phyloP scores from a whole-genome alignment of 2,797 vertebrate species.

The Artibeus jamaicensis region DNA sequence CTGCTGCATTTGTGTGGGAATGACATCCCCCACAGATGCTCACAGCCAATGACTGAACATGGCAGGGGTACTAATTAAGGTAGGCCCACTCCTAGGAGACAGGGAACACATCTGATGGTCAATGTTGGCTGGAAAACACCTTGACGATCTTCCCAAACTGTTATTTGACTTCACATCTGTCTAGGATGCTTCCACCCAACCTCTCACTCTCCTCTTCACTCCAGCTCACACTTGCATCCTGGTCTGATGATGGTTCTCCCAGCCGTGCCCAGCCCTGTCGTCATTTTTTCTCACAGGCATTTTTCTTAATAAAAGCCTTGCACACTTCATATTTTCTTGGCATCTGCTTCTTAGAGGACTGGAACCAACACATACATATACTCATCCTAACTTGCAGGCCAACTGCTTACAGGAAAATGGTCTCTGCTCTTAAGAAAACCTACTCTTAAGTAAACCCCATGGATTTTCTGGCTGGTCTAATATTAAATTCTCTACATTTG shows the following conservation, averaged over 20 bases:
- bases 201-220: not conserved
- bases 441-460: not conserved
- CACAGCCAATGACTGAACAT: not conserved
- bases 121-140: not conserved
- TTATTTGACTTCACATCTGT: not conserved
- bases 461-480: not conserved
- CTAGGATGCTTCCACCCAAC: not conserved
- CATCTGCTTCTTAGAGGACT: not conserved
- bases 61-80: not conserved
- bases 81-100: not conserved
- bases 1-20: not conserved
- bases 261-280: not conserved
- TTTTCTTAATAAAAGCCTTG: slow-evolving; percentile 6
- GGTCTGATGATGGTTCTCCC: not conserved
- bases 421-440: not conserved
- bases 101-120: not conserved
- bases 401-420: not conserved
- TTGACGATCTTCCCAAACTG: not conserved
- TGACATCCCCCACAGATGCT: not conserved
- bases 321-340: not conserved
- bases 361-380: not conserved
- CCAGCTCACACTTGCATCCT: not conserved
- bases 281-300: not conserved
- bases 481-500: not conserved
- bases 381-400: not conserved